These are phyloP conservation scores for Bombus waltoni DNA, from an alignment of 1,140 invertebrate species.

Conservation along the genomic window DNA sequence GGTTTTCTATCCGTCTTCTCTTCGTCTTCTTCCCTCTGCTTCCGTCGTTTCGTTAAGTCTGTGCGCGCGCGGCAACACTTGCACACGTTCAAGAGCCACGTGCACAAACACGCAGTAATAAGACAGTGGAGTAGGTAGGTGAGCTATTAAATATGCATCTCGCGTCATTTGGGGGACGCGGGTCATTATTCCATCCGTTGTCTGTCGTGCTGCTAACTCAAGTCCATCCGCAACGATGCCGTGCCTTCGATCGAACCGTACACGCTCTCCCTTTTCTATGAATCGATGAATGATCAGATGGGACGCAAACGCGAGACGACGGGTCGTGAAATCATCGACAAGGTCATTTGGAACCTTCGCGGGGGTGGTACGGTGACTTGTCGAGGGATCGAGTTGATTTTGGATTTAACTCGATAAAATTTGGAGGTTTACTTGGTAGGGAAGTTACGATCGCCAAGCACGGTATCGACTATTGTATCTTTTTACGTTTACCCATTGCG, in stretches of 20 bases:
- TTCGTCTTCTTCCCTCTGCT: background rate
- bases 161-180: slow-evolving; percentile 76
- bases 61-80: background rate
- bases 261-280: slow-evolving; percentile 23
- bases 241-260: slow-evolving; percentile 40
- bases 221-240: slow-evolving; percentile 51
- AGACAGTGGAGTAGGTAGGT: slow-evolving; percentile 56
- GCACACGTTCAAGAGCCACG: slow-evolving; percentile 23
- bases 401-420: too few relatives aligned
- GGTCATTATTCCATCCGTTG: slow-evolving; percentile 79
- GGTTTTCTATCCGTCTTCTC: slow-evolving; percentile 3
- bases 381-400: too few relatives aligned
- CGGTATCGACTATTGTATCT: too few relatives aligned
- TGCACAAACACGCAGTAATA: slow-evolving; percentile 50
- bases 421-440: too few relatives aligned
- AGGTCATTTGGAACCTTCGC: background rate
- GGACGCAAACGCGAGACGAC: background rate
- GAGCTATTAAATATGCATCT: slow-evolving; percentile 79
- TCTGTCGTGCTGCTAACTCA: slow-evolving; percentile 58
- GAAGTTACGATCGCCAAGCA: too few relatives aligned
- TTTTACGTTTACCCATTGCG: too few relatives aligned
- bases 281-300: background rate
- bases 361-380: too few relatives aligned
- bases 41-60: slow-evolving; percentile 37
- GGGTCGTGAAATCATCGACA: background rate